Evolutionary conservation across 2,113 vertebrate genomes (phyloP), one percentile per base, ranked within the genome.

Genomic region (Cebidichthys violaceus): DNA sequence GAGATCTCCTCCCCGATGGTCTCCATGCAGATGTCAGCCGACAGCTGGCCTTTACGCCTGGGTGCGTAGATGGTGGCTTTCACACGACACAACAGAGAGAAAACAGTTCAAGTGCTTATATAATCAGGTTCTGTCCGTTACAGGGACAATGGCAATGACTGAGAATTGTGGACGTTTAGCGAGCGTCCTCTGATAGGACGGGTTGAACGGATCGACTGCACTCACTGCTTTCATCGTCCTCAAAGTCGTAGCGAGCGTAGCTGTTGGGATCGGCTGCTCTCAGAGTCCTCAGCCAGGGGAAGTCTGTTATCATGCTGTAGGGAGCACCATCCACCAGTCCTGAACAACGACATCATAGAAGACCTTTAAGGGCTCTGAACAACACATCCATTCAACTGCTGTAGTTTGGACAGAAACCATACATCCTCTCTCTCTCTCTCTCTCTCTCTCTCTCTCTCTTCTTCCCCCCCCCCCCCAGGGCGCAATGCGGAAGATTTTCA

Each of bases 1-100:
- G 98, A 98, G 91, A 99, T 99, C 93, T 99, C 98, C 72, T 99
- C 98, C 1, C 98, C 98, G 27, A 99, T 98, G 7, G 97, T 99
- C 91, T 99, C 98, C 97, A 99, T 99, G 87, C 98, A 99, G 90
- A 99, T 99, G 91, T 99, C 98, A 0, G 97, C 97, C 1, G 98
- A 99, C 22, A 99, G 93, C 80, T 99, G 98, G 75, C 98, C 98
- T 93, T 99, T 99, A 64, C 98, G 96, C 31, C 98, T 95, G 0
- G 98, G 98, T 20, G 98, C 98, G 9, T 99, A 99, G 91, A 99
- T 98, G 47, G 98, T 99, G 74, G 97, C 98, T 99, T 83, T 67
- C 6, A 54, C 41, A 62, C 6, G 9, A 57, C 27, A 69, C 8
- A 35, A 39, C 4, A 82, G 9, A 76, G 29, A 70, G 17, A n/a